phyloP scores from a whole-genome alignment of 2,113 vertebrate genomes.

The Callocephalon fimbriatum region DNA sequence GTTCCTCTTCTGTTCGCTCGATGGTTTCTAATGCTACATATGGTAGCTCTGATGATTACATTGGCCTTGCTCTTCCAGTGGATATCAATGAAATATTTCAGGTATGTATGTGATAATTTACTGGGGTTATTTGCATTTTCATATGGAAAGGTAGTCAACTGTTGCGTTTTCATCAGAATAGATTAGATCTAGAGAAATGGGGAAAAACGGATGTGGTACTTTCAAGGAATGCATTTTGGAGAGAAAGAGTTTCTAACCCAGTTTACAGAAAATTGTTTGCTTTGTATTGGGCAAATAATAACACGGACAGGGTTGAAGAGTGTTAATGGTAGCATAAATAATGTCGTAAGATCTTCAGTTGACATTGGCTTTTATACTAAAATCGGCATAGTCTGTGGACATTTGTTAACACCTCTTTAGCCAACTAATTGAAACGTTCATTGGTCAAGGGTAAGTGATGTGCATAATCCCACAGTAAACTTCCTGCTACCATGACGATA shows the following conservation, averaged over 20 bases:
- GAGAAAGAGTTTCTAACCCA: background rate
- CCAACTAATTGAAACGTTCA: background rate
- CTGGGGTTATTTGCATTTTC: background rate
- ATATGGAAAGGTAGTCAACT: background rate
- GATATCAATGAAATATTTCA: slow-evolving; percentile 97
- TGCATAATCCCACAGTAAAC: background rate
- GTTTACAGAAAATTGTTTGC: background rate
- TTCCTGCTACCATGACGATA: background rate
- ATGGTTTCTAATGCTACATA: slow-evolving; percentile 94
- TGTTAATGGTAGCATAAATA: background rate
- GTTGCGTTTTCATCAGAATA: background rate
- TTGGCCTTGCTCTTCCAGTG: slow-evolving; percentile 92
- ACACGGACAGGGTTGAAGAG: background rate
- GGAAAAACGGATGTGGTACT: background rate
- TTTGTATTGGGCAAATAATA: background rate
- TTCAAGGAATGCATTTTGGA: background rate
- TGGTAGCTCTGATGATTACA: slow-evolving; percentile 93
- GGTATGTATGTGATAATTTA: background rate
- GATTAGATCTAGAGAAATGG: background rate
- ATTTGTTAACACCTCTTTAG: background rate
- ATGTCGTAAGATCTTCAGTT: background rate
- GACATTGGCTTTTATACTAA: background rate
- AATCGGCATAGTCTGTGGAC: background rate
- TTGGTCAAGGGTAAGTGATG: background rate
- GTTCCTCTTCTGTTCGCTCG: slow-evolving; percentile 95